These are phyloP conservation scores for Bungarus multicinctus DNA, from an alignment of 2,113 vertebrate genomes.

Conservation along the genomic window DNA sequence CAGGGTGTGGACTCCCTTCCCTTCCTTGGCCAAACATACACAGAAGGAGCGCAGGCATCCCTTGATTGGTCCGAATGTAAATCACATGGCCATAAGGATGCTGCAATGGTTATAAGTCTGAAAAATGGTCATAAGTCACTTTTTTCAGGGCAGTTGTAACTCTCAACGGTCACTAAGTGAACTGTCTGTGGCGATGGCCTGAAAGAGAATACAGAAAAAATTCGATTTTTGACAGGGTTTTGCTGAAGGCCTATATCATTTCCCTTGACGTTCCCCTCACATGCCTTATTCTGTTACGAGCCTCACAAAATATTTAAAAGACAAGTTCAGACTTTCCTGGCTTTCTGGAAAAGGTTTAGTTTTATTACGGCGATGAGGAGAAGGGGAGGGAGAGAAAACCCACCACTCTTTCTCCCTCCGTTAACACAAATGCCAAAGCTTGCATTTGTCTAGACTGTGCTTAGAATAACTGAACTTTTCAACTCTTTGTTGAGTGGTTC, in stretches of 20 bases:
- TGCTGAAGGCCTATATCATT: background rate
- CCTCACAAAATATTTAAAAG: constrained; percentile 37
- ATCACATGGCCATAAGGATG: background rate
- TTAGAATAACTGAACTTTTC: constrained; percentile 63
- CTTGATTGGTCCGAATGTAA: too few relatives aligned
- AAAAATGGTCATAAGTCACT: background rate
- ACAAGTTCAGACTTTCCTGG: background rate
- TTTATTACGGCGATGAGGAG: constrained; percentile 17
- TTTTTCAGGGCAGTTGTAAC: background rate
- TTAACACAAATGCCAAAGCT: constrained; percentile 43
- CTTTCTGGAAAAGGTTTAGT: constrained; percentile 42
- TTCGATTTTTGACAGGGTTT: background rate
- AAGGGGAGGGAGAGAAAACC: background rate
- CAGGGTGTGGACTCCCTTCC: background rate
- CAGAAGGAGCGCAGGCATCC: background rate
- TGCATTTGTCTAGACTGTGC: constrained; percentile 55
- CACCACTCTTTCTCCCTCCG: background rate
- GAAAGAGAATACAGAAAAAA: background rate
- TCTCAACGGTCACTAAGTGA: background rate
- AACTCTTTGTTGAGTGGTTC: constrained; percentile 35
- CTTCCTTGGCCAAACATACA: background rate
- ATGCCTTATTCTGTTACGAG: background rate
- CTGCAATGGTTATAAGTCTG: background rate
- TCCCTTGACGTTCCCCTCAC: constrained; percentile 3
- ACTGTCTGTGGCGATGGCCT: background rate